Base-by-base conservation (phyloP, 2,113 vertebrate species). In the Tetrax tetrax region DNA sequence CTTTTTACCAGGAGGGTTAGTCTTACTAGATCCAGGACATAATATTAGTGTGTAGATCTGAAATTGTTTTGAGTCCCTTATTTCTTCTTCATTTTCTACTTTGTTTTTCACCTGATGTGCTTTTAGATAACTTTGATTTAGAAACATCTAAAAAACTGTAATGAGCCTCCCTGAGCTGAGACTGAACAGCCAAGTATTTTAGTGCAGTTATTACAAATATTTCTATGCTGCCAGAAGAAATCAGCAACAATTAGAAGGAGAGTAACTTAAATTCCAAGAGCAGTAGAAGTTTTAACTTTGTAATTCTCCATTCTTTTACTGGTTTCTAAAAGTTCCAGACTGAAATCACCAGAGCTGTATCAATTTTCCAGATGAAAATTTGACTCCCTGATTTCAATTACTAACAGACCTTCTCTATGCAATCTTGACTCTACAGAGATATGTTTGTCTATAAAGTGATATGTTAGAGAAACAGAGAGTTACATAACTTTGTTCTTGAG, bases 81-180 rank as follows among this genome's bases (percentile, higher is more conserved):
- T 87, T 86, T 72, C 57, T 48, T 6, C 41, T 79, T 88, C 27
- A 50, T 89, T 87, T 81, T 82, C 33, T 63, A 35, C 35, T 90
- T 86, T 64, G 77, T 85, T 78, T 79, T 90, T 83, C 35, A 92
- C 14, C 41, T 47, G 57, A 86, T 77, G 43, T 83, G 33, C 48
- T 90, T 90, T 81, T n/a, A 96, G 79, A 94, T 71, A 76, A 12
- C 7, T 90, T 72, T 69, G 64, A 83, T 90, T 94, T 85, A 70
- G 61, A 74, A 90, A 24, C 33, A 89, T 65, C 25, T 9, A 51
- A 77, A 90, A 77, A 59, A 10, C 6, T 50, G 18, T 77, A 80
- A 59, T 45, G 37, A 75, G 47, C 28, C 81, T 91, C 74, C 51
- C 38, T 71, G 71, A 51, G 61, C 64, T 78, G 60, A 77, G 50